phyloP scores from a whole-genome alignment of 2,888 invertebrate species.

The Thysanoteuthis rhombus region DNA sequence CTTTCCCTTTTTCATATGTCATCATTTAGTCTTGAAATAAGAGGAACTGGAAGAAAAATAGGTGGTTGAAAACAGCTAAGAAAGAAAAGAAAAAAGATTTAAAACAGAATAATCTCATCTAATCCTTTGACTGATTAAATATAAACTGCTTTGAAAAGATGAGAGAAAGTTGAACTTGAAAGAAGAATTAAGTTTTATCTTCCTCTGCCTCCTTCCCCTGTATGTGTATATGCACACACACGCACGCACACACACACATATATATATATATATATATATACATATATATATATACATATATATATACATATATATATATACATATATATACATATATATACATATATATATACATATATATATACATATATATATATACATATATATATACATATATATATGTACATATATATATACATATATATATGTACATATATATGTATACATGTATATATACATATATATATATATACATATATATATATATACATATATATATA shows the following conservation, averaged over 20 bases:
- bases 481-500: no score
- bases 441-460: no score
- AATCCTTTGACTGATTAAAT: not conserved
- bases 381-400: no score
- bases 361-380: no score
- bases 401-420: no score
- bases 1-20: not conserved
- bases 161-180: not conserved
- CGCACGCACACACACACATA: not conserved
- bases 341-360: no score
- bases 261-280: constrained; percentile 15
- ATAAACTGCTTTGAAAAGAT: not conserved
- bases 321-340: no score
- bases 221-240: no score
- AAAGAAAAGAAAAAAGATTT: not conserved
- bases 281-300: not conserved
- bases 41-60: not conserved
- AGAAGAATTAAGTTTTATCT: not conserved
- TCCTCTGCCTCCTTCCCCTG: no score
- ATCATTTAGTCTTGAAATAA: not conserved
- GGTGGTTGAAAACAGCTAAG: not conserved
- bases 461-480: no score
- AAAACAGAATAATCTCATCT: not conserved
- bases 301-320: not conserved
- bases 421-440: no score